Evolutionary conservation across 2,113 vertebrate species (phyloP).

Genomic region (Furnarius figulus): DNA sequence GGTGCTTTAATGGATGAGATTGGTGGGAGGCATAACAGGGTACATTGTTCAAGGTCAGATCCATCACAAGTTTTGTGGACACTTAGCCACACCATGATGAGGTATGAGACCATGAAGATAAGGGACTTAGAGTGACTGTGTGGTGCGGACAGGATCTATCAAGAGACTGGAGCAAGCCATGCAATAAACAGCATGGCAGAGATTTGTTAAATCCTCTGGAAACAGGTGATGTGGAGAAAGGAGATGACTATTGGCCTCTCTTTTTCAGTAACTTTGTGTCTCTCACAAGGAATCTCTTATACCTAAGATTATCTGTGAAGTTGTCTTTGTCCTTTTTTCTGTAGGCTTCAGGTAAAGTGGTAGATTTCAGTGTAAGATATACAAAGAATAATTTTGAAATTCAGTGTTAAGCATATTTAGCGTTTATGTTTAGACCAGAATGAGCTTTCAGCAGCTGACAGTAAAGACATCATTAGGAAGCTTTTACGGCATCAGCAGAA

Average conservation of each 20-base stretch:
- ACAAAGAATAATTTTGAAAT: background rate
- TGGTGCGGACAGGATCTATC: background rate
- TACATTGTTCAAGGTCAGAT: background rate
- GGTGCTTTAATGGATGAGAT: background rate
- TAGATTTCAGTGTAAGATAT: background rate
- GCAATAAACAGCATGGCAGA: background rate
- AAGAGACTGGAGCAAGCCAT: background rate
- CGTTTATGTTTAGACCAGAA: background rate
- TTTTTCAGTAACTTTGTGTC: background rate
- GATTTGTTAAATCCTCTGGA: background rate
- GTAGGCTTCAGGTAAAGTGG: background rate
- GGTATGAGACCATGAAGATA: background rate
- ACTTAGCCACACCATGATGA: background rate
- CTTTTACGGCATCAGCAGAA: background rate
- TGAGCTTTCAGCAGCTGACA: background rate
- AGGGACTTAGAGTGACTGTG: background rate
- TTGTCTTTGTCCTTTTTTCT: background rate
- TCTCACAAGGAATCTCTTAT: background rate
- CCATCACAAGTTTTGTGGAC: background rate
- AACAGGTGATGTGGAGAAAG: rapidly evolving
- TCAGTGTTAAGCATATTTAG: background rate
- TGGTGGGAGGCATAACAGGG: too few species aligned
- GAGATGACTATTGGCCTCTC: background rate
- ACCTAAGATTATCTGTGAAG: background rate
- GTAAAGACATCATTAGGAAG: background rate